Evolutionary conservation across 2,113 vertebrate genomes (phyloP).

Genomic region (Tringa solitaria): DNA sequence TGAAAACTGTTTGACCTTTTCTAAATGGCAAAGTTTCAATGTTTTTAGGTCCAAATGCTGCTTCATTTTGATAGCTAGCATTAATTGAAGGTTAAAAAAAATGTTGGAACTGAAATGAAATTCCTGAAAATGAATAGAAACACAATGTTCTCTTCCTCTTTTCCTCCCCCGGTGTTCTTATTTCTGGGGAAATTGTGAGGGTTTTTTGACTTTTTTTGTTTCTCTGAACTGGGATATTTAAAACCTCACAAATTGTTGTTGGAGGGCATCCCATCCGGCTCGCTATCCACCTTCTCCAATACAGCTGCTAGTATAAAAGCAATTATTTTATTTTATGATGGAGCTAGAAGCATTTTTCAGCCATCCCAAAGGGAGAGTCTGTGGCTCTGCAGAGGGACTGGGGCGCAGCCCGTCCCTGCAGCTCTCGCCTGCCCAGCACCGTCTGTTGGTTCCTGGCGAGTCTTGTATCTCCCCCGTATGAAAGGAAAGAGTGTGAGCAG

Average conservation of each 20-base stretch:
- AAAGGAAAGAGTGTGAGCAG: neutral
- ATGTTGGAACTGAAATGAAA: conserved; percentile 39
- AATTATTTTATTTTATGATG: neutral
- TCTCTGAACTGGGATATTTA: conserved; percentile 17
- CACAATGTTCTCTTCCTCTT: conserved; percentile 63
- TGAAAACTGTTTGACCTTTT: conserved; percentile 62
- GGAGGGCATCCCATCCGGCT: conserved; percentile 24
- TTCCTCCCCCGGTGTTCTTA: conserved; percentile 39
- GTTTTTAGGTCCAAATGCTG: conserved; percentile 50
- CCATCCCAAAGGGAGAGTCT: neutral
- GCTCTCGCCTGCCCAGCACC: accelerated
- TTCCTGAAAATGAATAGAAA: conserved; percentile 59
- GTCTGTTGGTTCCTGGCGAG: neutral
- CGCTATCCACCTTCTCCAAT: neutral
- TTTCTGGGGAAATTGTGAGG: conserved; percentile 23
- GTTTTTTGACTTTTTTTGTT: neutral
- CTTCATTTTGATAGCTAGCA: conserved; percentile 52
- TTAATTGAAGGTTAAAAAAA: conserved; percentile 63
- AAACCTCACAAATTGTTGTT: conserved; percentile 31
- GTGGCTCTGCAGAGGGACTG: neutral
- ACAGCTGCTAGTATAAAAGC: neutral
- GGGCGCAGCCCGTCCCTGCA: neutral
- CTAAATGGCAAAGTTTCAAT: conserved; percentile 56
- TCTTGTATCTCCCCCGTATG: neutral
- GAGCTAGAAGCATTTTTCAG: neutral